Evolutionary conservation across 1,140 invertebrate species (phyloP).

Genomic region (Zaprionus inermis): DNA sequence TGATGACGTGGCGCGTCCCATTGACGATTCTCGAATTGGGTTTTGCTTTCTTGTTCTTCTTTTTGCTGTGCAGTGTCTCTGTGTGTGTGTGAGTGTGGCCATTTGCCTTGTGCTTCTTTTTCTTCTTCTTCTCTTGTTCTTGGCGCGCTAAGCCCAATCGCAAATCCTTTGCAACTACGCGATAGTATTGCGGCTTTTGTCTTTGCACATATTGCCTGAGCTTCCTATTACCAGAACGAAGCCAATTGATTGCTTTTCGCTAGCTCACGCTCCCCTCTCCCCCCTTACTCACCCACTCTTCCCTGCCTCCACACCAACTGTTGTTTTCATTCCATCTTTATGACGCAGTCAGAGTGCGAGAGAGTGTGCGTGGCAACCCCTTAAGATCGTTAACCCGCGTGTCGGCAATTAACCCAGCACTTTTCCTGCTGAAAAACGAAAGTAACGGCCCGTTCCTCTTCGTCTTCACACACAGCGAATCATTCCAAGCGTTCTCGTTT

Average conservation of each 20-base stretch:
- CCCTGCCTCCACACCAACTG: conserved; percentile 42
- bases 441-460: conserved; percentile 58
- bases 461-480: conserved; percentile 1
- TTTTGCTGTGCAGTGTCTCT: too few relatives aligned
- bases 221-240: conserved; percentile 31
- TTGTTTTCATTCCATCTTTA: conserved; percentile 49
- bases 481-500: conserved; percentile 40
- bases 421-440: conserved; percentile 59
- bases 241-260: conserved; percentile 58
- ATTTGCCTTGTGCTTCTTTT: conserved; percentile 13
- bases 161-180: conserved; percentile 59
- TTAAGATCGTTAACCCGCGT: conserved; percentile 46
- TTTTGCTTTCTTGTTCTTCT: conserved; percentile 22
- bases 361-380: conserved; percentile 47
- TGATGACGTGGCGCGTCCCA: conserved; percentile 65
- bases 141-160: conserved; percentile 29
- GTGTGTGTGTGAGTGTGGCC: conserved; percentile 40
- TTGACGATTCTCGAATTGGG: conserved; percentile 47
- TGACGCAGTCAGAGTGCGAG: conserved; percentile 55
- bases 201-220: conserved; percentile 37
- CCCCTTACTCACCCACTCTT: conserved; percentile 1
- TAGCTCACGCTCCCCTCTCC: background rate
- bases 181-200: conserved; percentile 44
- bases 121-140: background rate
- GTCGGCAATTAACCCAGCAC: conserved; percentile 64